Base-by-base conservation (phyloP, 1,140 invertebrate species). In the Reticulitermes speratus region DNA sequence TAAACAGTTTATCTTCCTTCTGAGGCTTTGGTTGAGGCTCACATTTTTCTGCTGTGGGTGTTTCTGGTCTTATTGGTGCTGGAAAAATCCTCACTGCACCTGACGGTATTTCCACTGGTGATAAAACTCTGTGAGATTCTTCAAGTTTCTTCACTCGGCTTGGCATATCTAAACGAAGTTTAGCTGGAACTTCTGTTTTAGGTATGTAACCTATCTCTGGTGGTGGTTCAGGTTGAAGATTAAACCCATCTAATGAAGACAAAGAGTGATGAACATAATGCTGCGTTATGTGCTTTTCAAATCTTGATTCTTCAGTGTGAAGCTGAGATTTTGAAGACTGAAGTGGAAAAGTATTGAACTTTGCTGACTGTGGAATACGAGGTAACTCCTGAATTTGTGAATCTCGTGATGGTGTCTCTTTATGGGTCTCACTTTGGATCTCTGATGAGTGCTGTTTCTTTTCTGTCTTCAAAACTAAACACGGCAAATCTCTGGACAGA, bases 151-250 rank as follows among this genome's bases (percentile, higher is more conserved):
- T 94, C 3, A 95, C 93, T 88, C 93, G 93, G 32, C 94, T 91
- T 32, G 92, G 92, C 23, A 95, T 91, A 44, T 94, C 92, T 84
- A 94, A 93, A 87, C 91, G 91, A 52, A 86, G 87, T 82, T 89
- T 89, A 81, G 83, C 87, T 21, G 90, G 90, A 25, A 92, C 91
- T 87, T 89, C 88, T 19, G 89, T 87, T 88, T 94, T 94, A 6
- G 94, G 93, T 48, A 93, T 93, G 87, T 92, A 95, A 65, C 93
- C 93, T 32, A 95, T 95, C 90, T 95, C 94, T n/a, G 95, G 94
- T 19, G 95, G 95, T 44, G 95, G 94, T 89, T 95, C 95, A 0
- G 95, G 95, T 86, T 93, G 92, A 0, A 96, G 88, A 89, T 93
- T 93, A 75, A 95, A 92, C 87, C 93, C 92, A 82, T 90, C 89